Evolutionary conservation across 2,888 invertebrate species (phyloP).

Genomic region (Nycteola revayana): DNA sequence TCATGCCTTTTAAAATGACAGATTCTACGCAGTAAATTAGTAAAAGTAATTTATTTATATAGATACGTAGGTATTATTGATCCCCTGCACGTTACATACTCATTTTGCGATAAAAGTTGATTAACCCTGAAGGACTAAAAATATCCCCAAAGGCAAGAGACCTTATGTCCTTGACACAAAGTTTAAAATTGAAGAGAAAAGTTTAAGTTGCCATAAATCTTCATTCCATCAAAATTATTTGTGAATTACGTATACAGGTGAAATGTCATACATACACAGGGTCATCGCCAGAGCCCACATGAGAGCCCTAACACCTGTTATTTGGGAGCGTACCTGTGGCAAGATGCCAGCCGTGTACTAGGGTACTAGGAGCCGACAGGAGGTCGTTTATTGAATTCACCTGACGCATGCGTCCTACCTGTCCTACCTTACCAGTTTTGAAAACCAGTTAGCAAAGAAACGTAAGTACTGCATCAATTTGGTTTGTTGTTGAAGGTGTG

Average conservation of each 20-base stretch:
- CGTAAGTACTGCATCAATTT: constrained; percentile 7
- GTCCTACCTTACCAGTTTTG: constrained; percentile 54
- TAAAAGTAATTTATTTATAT: too few species aligned
- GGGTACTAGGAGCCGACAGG: constrained; percentile 51
- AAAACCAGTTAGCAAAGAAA: constrained; percentile 45
- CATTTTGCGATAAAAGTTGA: too few species aligned
- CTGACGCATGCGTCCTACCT: constrained; percentile 79
- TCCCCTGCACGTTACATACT: too few species aligned
- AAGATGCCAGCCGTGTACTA: constrained; percentile 80
- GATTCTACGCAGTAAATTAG: too few species aligned
- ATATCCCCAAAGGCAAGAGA: too few species aligned
- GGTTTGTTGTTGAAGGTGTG: constrained; percentile 1
- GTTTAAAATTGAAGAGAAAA: constrained; percentile 9
- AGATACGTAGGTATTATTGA: too few species aligned
- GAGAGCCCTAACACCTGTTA: constrained; percentile 60
- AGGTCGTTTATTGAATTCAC: constrained; percentile 49
- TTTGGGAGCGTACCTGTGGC: constrained; percentile 80
- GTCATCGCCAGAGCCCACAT: constrained; percentile 52
- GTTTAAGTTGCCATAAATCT: too few species aligned
- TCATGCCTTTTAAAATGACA: background rate
- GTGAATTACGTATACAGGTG: constrained; percentile 16
- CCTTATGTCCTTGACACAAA: constrained; percentile 11
- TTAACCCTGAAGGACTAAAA: too few species aligned
- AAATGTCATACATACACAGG: constrained; percentile 34
- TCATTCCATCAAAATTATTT: constrained; percentile 11